Evolutionary conservation across 2,888 invertebrate species (phyloP), one percentile per base, ranked within the genome.

Genomic region (Gastrophysa polygoni): DNA sequence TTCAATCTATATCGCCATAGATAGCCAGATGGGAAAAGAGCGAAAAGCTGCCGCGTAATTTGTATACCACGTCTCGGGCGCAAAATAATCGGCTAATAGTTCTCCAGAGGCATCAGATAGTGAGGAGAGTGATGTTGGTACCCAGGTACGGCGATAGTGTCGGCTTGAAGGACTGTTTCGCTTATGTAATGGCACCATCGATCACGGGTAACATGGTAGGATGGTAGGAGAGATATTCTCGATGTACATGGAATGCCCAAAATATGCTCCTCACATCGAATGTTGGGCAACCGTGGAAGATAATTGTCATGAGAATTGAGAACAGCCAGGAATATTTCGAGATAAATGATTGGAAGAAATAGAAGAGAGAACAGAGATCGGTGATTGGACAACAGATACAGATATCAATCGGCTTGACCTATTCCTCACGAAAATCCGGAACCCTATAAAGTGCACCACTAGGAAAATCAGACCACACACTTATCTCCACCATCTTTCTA

Each of bases 181-280:
- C 65, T 68, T 69, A 63, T 61, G 69, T 73, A 74, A 74, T 74
- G 71, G 72, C 68, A 66, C 72, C 75, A 74, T 75, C 74, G 68
- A 74, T 75, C 75, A 75, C 73, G 70, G 50, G 71, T 69, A 74
- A 74, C 73, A 74, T 71, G 71, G 71, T 71, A 73, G 68, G 68
- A 43, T 20, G 17, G 43, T 43, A 11, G n/a, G n/a, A n/a, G n/a
- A 43, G 8, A 43, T 32, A 34, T 18, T 51, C 29, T 47, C 44
- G 44, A 67, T 66, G 64, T 65, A 71, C 69, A 68, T 69, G 73
- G 72, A 71, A 71, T 71, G 73, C 64, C 71, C 71, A 65, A 71
- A 73, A 73, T 71, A 64, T 65, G 59, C 57, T 61, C 56, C 55
- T n/a, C n/a, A n/a, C n/a, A n/a, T 24, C 24, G 24, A 24, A 24